Evolutionary conservation across 2,888 invertebrate species (phyloP), one percentile per base, ranked within the genome.

Genomic region (Spicauda simplicius): DNA sequence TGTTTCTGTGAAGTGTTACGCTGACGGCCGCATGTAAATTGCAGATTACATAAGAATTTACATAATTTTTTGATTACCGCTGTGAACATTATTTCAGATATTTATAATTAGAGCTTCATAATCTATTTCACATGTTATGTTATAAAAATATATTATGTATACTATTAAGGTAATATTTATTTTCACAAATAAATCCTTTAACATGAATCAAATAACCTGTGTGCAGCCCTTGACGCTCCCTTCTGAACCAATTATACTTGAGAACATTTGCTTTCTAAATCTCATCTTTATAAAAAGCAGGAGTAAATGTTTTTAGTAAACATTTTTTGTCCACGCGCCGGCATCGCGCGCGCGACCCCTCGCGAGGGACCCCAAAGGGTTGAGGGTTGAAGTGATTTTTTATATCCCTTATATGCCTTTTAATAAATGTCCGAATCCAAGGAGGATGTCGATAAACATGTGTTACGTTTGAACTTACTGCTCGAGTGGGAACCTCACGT

Each of bases 361-460:
- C 65, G 65, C 59, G 59, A 48, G 48, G 58, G 64, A 41, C 57
- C 58, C 41, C 65, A 65, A 66, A 66, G 65, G 65, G 65, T 66
- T 66, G 65, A 55, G 66, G 66, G 66, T 60, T 54, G 33, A 59
- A 65, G 65, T 65, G 65, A 65, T 65, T 65, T 65, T 64, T 65
- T 65, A 65, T 53, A 65, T 54, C 65, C 65, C 59, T 59, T 65
- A 59, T 65, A 65, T 65, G 65, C 65, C 58, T 65, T 59, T 65
- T 65, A 67, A 67, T 67, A 67, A 67, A 67, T 61, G 67, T 61
- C 56, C 56, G 56, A 61, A 56, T 48, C 20, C 52, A 56, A n/a
- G 25, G 61, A 61, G 66, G 30, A 61, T 52, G 56, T 61, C 61
- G 56, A 67, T 61, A 67, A 61, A 67, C 67, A 67, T 25, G 67